phyloP scores from a whole-genome alignment of 2,797 vertebrate species.

The Ctenopoma multispine region DNA sequence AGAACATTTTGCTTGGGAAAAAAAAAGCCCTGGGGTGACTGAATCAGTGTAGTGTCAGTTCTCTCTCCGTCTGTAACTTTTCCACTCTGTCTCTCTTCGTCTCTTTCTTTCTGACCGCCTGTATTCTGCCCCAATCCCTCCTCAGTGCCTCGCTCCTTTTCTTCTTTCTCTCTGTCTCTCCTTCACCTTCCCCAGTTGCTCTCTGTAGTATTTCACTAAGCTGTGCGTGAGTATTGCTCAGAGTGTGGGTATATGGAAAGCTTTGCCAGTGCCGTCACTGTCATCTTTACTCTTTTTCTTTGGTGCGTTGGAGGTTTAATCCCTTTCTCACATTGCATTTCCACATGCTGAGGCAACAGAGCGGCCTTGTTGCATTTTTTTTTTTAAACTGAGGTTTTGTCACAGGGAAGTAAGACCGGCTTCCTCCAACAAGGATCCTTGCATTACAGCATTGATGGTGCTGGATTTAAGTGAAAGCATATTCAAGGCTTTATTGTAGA shows the following conservation, averaged over 20 bases:
- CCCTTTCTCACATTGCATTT: slow-evolving; percentile 73
- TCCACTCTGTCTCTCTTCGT: slow-evolving; percentile 53
- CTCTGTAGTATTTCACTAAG: slow-evolving; percentile 63
- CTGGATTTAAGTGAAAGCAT: slow-evolving; percentile 70
- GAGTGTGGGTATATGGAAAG: slow-evolving; percentile 49
- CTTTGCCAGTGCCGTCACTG: slow-evolving; percentile 55
- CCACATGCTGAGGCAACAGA: slow-evolving; percentile 67
- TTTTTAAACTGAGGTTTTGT: slow-evolving; percentile 54
- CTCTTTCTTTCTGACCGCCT: slow-evolving; percentile 37
- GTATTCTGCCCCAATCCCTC: slow-evolving; percentile 31
- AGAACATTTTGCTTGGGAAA: slow-evolving; percentile 57
- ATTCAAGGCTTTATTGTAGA: slow-evolving; percentile 67
- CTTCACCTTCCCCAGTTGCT: slow-evolving; percentile 30
- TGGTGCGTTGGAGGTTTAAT: slow-evolving; percentile 72
- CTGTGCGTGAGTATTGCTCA: slow-evolving; percentile 42
- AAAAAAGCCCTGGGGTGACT: slow-evolving; percentile 59
- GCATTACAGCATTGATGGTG: slow-evolving; percentile 61
- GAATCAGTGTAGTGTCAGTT: slow-evolving; percentile 48
- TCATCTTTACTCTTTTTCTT: slow-evolving; percentile 57
- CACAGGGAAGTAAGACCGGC: slow-evolving; percentile 43
- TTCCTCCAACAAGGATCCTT: slow-evolving; percentile 51
- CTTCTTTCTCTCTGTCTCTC: slow-evolving; percentile 31
- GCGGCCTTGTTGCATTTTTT: slow-evolving; percentile 38
- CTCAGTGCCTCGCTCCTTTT: slow-evolving; percentile 19
- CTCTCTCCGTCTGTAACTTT: slow-evolving; percentile 56